phyloP scores from a whole-genome alignment of 2,113 vertebrate genomes.

The Eublepharis macularius region DNA sequence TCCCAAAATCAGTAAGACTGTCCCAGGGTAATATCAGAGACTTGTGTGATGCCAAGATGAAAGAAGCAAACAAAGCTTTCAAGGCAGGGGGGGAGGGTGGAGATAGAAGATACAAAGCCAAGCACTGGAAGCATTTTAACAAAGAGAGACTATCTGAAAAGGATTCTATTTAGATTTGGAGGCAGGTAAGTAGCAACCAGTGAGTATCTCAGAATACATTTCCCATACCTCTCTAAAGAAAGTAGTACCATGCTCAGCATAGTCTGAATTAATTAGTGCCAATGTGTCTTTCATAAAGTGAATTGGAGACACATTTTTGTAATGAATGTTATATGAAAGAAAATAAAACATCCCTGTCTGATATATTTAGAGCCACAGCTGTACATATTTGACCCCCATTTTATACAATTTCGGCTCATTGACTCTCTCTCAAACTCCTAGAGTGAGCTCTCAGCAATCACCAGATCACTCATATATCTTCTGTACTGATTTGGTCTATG shows the following conservation, averaged over 20 bases:
- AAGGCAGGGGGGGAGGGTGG: too few relatives aligned
- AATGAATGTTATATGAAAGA: constrained; percentile 60
- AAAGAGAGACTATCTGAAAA: neutral
- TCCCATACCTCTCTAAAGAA: constrained; percentile 19
- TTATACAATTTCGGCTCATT: constrained; percentile 78
- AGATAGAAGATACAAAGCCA: neutral
- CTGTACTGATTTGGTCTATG: constrained; percentile 67
- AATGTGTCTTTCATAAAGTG: constrained; percentile 71
- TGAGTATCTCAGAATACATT: neutral
- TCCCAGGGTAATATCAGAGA: too few relatives aligned
- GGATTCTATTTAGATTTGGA: neutral
- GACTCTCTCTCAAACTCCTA: constrained; percentile 73
- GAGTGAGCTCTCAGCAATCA: constrained; percentile 73
- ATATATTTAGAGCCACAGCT: constrained; percentile 75
- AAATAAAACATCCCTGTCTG: constrained; percentile 67
- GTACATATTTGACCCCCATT: constrained; percentile 80
- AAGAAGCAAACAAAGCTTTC: neutral
- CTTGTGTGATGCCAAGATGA: neutral
- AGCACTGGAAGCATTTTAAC: neutral
- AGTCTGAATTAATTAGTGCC: constrained; percentile 71
- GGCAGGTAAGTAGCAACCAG: neutral
- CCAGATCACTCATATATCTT: constrained; percentile 72
- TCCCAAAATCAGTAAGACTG: too few relatives aligned
- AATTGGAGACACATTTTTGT: constrained; percentile 67
- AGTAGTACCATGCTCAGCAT: neutral